A percentile compares a stretch with the other conserved stretches of the same genome.
Conservation (phyloP, 2,797 vertebrate species). For the Etheostoma perlongum region DNA sequence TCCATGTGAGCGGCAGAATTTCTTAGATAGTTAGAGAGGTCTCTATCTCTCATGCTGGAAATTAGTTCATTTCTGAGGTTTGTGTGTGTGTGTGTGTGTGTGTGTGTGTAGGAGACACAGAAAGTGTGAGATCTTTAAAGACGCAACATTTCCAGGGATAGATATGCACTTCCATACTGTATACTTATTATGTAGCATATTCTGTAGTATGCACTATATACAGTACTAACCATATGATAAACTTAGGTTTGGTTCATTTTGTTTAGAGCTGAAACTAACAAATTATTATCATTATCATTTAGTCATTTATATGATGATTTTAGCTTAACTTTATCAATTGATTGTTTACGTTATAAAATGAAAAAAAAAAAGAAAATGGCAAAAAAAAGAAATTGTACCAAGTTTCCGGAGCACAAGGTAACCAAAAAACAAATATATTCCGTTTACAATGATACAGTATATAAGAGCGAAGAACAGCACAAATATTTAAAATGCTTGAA, state of each 20-base stretch:
- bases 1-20: conserved; percentile 9
- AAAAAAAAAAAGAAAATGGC: not conserved
- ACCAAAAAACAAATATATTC: not conserved
- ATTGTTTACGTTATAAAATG: not conserved
- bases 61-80: conserved; percentile 17
- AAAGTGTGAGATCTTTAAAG: conserved; percentile 10
- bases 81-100: conserved; percentile 4
- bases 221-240: not conserved
- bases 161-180: not conserved
- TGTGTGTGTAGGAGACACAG: conserved; percentile 3
- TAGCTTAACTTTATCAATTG: not conserved
- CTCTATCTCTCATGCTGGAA: conserved; percentile 18
- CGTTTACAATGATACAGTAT: not conserved
- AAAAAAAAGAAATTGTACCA: not conserved
- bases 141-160: not conserved
- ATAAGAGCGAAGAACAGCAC: not conserved
- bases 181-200: not conserved
- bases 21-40: conserved; percentile 11
- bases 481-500: not conserved
- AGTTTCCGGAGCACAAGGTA: not conserved
- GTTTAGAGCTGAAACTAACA: not conserved
- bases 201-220: not conserved
- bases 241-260: not conserved
- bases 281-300: not conserved
- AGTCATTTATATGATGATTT: not conserved